Conservation (phyloP, 2,113 vertebrate species). For the Hylia prasina region DNA sequence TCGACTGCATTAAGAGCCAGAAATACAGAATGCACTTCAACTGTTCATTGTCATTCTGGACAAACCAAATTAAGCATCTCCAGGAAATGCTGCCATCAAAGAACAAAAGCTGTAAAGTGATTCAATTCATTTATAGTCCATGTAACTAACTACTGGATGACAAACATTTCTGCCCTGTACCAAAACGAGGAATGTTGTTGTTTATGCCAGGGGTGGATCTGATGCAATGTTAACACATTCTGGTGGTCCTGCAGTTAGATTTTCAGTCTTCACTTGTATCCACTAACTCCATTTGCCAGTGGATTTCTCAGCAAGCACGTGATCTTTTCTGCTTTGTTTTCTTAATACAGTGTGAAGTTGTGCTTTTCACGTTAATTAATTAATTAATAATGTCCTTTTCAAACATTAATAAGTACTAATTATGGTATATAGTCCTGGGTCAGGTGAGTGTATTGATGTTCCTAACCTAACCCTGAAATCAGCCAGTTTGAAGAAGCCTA, state of each 20-base stretch:
- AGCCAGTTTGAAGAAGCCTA: neutral
- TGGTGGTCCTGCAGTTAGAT: neutral
- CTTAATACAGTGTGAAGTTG: neutral
- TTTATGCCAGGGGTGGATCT: neutral
- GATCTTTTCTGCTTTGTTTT: neutral
- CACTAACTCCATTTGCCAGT: neutral
- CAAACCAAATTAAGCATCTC: slow-evolving; percentile 49
- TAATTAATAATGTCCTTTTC: neutral
- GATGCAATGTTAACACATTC: accelerated
- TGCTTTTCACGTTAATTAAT: neutral
- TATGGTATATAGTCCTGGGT: neutral
- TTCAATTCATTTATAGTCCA: neutral
- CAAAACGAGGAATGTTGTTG: neutral
- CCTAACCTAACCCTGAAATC: neutral
- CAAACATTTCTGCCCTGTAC: neutral
- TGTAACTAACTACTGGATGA: neutral
- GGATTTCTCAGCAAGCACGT: neutral
- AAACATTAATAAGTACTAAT: neutral
- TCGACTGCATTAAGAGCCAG: neutral
- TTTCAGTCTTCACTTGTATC: neutral
- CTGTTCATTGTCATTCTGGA: slow-evolving; percentile 38
- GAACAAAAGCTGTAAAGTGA: slow-evolving; percentile 41
- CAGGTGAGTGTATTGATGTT: neutral
- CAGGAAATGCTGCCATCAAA: slow-evolving; percentile 40
- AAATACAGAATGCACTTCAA: neutral